These are phyloP conservation scores for Sebastes taczanowskii DNA, from an alignment of 2,797 vertebrate species.

Conservation along the genomic window DNA sequence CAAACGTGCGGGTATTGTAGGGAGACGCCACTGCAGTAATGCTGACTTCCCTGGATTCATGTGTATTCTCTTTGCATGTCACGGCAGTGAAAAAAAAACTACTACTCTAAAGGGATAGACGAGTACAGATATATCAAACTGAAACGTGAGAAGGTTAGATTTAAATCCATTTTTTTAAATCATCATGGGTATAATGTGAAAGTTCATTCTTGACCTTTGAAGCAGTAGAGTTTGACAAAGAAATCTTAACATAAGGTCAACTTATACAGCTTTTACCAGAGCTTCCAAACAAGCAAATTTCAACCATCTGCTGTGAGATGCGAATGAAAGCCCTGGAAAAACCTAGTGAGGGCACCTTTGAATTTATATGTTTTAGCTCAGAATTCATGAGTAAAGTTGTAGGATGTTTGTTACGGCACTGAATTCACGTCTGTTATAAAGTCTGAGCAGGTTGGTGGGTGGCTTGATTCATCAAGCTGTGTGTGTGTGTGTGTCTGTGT, in stretches of 20 bases:
- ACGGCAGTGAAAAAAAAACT: background rate
- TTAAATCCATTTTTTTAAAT: background rate
- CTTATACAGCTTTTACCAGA: background rate
- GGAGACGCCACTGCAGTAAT: too few relatives aligned
- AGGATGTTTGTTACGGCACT: constrained; percentile 1
- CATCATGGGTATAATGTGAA: background rate
- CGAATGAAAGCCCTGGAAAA: background rate
- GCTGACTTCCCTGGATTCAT: too few relatives aligned
- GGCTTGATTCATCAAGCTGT: constrained; percentile 67
- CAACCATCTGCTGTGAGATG: background rate
- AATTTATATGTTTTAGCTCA: background rate
- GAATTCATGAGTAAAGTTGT: background rate
- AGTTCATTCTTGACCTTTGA: background rate
- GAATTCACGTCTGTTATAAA: constrained; percentile 38
- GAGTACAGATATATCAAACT: background rate
- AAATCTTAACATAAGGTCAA: background rate
- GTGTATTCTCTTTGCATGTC: background rate
- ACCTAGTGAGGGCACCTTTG: background rate
- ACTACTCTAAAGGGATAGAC: background rate
- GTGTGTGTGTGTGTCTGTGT: constrained; percentile 45
- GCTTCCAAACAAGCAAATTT: background rate
- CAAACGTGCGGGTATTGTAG: too few relatives aligned
- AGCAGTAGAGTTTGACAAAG: background rate
- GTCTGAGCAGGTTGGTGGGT: constrained; percentile 70
- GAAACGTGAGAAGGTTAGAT: background rate